Base-by-base conservation (phyloP, 2,797 vertebrate species). In the Smutsia temminckii region DNA sequence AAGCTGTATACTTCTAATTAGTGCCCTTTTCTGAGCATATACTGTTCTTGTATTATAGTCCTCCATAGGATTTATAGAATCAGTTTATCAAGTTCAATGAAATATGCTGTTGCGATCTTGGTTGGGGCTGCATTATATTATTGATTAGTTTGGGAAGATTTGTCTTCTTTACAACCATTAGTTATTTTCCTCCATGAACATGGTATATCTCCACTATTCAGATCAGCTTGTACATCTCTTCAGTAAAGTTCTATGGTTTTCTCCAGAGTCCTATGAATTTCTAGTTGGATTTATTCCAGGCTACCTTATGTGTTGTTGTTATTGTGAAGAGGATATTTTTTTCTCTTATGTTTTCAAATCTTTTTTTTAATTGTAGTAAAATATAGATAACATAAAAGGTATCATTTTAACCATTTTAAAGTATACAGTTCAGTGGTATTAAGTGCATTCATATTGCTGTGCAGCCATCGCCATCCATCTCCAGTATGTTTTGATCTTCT, bases 161-260 rank as follows among this genome's bases (percentile, higher is more conserved):
- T 51, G 25, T 25, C 27, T 59, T 66, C 86, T 89, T 74, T 71
- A 55, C 34, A 51, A 23, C 23, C 23, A 55, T 32, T 46, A 20
- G 3, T 86, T 61, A n/a, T 79, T 75, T 87, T 51, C 6, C 83
- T 94, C 87, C 80, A 93, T 96, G 96, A 84, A 96, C 80, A 87
- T 94, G 57, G 93, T 95, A 86, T 75, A 68, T 75, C 86, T 89
- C 20, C 16, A 49, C 63, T 72, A 16, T 27, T 64, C 16, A 6
- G 49, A n/a, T 34, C 18, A 37, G 29, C 23, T 21, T 74, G 61
- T 88, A 34, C 29, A 3, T 93, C 18, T 51, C 32, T 49, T 75
- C 6, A 40, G 57, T 79, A 6, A 71, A 71, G 16, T 11, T 61
- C 77, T 79, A 32, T 8, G 7, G 13, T 64, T 83, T 94, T 84